Evolutionary conservation across 2,888 invertebrate species (phyloP), one percentile per base, ranked within the genome.

Genomic region (Oligia strigilis): DNA sequence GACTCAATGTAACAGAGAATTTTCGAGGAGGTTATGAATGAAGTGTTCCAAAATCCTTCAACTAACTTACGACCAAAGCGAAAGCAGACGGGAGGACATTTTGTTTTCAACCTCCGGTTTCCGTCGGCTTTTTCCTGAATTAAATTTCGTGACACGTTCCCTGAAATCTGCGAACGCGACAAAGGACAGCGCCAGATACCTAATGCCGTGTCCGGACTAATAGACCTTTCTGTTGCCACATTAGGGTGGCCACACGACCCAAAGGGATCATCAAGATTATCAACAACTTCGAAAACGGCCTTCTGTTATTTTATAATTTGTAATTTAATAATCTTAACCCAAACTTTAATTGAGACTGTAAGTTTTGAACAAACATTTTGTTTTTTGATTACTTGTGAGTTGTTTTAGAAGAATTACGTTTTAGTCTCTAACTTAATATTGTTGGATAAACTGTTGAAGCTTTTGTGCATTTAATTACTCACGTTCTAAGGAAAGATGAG

Each of bases 181-280:
- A 88, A 87, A 89, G 80, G 83, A 77, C 77, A 71, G 78, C 67
- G 67, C 73, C 86, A 84, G 86, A 84, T 90, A 60, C 58, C 11
- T 13, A 90, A 90, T 88, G 77, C 84, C 82, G 75, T 77, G 81
- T 46, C 58, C 75, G 79, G 84, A 80, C 80, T 87, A 89, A 89
- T 88, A 88, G 83, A 80, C 88, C 86, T 84, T 87, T 88, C 85
- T 85, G 87, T 87, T 85, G 87, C 76, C 84, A 88, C 88, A 90
- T 91, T 89, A 89, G 87, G 85, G 81, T 82, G 81, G 65, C 80
- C 82, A 90, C 92, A 89, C 90, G 89, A 85, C 73, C 81, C 78
- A 55, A 76, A 78, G 70, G 92, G 92, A 91, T 93, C 90, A 92
- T 78, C 77, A 79, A 89, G 92, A 92, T 93, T 92, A 92, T 58